phyloP scores from a whole-genome alignment of 1,140 invertebrate genomes.

The Drosophila arizonae region DNA sequence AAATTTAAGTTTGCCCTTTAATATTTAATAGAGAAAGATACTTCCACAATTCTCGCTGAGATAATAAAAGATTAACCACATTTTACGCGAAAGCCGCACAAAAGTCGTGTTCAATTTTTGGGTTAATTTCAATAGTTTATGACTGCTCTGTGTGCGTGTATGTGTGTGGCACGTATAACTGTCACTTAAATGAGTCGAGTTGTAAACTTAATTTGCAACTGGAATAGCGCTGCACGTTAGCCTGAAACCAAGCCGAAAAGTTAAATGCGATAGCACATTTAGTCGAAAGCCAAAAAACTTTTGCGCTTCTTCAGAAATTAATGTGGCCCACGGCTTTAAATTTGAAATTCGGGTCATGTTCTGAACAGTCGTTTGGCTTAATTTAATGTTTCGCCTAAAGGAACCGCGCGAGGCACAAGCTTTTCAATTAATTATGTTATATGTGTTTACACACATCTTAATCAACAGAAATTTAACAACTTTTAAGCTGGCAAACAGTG shows the following conservation, averaged over 20 bases:
- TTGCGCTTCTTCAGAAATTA: background rate
- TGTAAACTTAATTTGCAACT: constrained; percentile 40
- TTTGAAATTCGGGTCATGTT: background rate
- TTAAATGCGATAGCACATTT: constrained; percentile 10
- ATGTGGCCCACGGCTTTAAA: constrained; percentile 4
- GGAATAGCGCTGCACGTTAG: constrained; percentile 1
- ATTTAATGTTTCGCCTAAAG: constrained; percentile 9
- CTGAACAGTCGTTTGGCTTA: constrained; percentile 7
- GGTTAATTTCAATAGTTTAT: constrained; percentile 2
- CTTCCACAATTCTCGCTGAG: no score
- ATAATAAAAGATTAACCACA: no score
- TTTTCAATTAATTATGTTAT: constrained; percentile 36
- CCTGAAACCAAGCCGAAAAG: constrained; percentile 18
- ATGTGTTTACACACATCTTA: constrained; percentile 11
- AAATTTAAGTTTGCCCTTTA: no score
- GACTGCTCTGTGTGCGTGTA: background rate
- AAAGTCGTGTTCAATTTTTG: background rate
- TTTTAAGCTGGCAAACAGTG: constrained; percentile 20
- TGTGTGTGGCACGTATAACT: constrained; percentile 23
- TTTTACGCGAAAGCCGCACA: background rate
- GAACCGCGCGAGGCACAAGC: background rate
- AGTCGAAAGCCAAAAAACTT: constrained; percentile 23
- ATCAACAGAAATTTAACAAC: constrained; percentile 4
- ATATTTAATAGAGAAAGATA: no score
- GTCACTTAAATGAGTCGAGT: constrained; percentile 28